Percentiles rank a stretch among this genome's conserved stretches.
These are phyloP conservation scores for Nyctibius grandis DNA, from an alignment of 2,797 vertebrate genomes.

Conservation along the genomic window DNA sequence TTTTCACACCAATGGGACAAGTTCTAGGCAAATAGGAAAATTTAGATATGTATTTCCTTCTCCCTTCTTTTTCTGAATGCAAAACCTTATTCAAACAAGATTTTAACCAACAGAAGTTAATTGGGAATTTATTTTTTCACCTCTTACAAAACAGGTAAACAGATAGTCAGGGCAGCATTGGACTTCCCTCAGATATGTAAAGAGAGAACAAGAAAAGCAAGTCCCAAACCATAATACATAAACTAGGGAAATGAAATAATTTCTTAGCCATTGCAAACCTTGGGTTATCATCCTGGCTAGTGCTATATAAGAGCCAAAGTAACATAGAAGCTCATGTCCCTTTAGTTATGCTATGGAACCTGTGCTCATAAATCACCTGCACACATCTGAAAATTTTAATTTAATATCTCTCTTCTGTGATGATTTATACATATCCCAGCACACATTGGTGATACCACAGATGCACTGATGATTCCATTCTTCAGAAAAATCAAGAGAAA, in stretches of 20 bases:
- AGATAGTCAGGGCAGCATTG: background rate
- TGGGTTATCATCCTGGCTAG: background rate
- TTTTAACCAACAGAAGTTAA: background rate
- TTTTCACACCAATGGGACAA: background rate
- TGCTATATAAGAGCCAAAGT: background rate
- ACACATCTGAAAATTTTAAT: background rate
- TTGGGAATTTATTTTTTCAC: background rate
- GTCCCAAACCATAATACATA: background rate
- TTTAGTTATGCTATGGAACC: background rate
- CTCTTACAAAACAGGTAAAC: background rate
- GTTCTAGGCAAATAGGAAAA: background rate
- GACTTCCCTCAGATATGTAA: background rate
- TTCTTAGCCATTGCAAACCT: background rate
- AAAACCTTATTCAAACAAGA: background rate
- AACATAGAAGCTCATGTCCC: background rate
- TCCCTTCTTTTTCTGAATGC: background rate
- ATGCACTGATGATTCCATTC: background rate
- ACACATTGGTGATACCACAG: background rate
- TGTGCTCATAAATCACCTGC: background rate
- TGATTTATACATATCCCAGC: background rate
- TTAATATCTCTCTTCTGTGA: background rate
- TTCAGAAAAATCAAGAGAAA: background rate
- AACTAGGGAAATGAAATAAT: background rate
- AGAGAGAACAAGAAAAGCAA: background rate
- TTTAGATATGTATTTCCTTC: background rate